Percentiles rank a stretch among this genome's conserved stretches.
These are phyloP conservation scores for Panzeria rudis DNA, from an alignment of 2,888 invertebrate species.

Conservation along the genomic window DNA sequence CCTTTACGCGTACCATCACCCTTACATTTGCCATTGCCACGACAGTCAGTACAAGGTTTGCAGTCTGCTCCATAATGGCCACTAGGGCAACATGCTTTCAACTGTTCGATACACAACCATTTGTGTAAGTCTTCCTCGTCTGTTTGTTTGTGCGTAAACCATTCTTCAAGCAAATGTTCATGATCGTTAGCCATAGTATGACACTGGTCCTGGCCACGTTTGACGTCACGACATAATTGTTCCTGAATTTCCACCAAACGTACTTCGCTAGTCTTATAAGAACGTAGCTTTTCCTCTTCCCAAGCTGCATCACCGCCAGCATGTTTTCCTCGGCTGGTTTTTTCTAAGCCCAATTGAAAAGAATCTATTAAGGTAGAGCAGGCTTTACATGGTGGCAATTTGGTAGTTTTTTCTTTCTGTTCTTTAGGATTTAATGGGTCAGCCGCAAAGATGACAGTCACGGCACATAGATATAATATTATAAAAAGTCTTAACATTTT, in stretches of 20 bases:
- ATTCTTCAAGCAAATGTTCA: conserved; percentile 92
- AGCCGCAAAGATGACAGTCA: conserved; percentile 31
- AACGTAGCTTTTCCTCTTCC: conserved; percentile 94
- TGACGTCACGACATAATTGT: conserved; percentile 90
- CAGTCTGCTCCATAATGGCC: conserved; percentile 94
- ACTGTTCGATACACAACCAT: conserved; percentile 91
- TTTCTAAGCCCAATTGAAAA: conserved; percentile 85
- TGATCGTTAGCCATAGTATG: conserved; percentile 92
- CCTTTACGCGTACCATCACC: conserved; percentile 97
- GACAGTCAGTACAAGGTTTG: conserved; percentile 92
- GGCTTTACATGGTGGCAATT: conserved; percentile 90
- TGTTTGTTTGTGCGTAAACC: conserved; percentile 91
- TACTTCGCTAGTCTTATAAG: conserved; percentile 94
- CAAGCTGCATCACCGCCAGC: conserved; percentile 97
- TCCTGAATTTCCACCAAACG: conserved; percentile 96
- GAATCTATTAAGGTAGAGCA: conserved; percentile 90
- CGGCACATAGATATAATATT: conserved; percentile 16
- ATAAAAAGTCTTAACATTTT: conserved; percentile 7
- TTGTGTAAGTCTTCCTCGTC: conserved; percentile 86
- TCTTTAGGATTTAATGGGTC: conserved; percentile 74
- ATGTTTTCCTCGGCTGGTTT: conserved; percentile 90
- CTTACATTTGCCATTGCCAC: conserved; percentile 88
- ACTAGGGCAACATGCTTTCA: conserved; percentile 92
- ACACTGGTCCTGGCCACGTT: conserved; percentile 90
- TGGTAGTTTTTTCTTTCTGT: conserved; percentile 82